Conservation (phyloP, 2,888 invertebrate genomes). For the Aquatica leii region DNA sequence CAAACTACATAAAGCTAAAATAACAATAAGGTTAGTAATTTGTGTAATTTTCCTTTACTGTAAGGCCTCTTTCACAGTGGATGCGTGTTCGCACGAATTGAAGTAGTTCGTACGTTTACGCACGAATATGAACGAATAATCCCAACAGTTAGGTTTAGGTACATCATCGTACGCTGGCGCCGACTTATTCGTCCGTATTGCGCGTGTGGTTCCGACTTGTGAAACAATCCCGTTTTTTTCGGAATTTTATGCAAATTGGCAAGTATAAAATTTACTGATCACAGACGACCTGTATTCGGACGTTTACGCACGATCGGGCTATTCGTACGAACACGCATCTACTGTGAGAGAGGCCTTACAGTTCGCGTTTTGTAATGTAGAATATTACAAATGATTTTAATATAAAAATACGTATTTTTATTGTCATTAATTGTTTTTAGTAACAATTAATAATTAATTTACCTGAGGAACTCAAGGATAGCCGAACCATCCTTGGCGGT, state of each 20-base stretch:
- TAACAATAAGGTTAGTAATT: no score
- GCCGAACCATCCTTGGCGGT: no score
- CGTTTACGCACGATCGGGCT: neutral
- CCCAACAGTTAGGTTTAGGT: neutral
- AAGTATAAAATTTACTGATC: neutral
- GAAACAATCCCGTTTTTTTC: conserved; percentile 2
- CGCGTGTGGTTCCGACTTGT: neutral
- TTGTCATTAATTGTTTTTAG: no score
- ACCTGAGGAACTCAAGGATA: no score
- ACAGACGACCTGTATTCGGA: neutral
- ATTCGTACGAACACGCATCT: neutral
- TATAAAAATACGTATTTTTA: no score
- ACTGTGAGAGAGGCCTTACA: no score
- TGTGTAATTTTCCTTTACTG: neutral
- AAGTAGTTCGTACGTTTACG: neutral
- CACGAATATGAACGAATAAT: conserved; percentile 1
- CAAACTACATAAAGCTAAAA: no score
- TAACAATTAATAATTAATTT: no score
- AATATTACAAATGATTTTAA: no score
- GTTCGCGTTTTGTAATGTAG: no score
- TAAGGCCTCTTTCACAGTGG: no score
- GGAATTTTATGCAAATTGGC: neutral
- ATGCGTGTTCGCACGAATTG: conserved; percentile 4
- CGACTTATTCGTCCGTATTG: neutral
- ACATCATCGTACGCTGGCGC: neutral